Evolutionary conservation across 2,113 vertebrate genomes (phyloP), one percentile per base, ranked within the genome.

Genomic region (Sander lucioperca): DNA sequence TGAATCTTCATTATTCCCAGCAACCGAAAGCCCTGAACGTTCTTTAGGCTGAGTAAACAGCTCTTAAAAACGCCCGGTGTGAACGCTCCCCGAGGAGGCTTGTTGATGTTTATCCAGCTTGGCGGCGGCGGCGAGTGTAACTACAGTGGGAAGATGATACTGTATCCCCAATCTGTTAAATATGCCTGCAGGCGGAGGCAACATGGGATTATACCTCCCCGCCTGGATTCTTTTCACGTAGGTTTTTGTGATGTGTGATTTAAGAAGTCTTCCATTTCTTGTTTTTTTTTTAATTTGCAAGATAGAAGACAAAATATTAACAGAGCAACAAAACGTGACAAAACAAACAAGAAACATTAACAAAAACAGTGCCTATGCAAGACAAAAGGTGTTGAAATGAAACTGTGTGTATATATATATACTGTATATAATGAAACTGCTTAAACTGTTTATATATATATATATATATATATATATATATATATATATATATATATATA

Each of bases 41-140:
- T 80, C 61, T 25, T 58, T 58, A 51, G 66, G 30, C 14, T 68
- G 66, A 72, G 59, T 63, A 63, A 77, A 76, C 7, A 12, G 13
- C 68, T 71, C 47, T 4, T 13, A 36, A 57, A 7, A 5, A 3
- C 3, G 19, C 13, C 48, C 5, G 23, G 0, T 6, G 45, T 15
- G 12, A 70, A n/a, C 9, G 3, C 23, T 15, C 50, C 50, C 66
- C 0, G 23, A 7, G 12, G 59, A 70, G 6, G 47, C 45, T 23
- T 13, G 73, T 51, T 53, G 64, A 74, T 68, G 79, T 27, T 72
- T n/a, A 50, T 54, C 67, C 51, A 50, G 2, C 36, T 30, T 21
- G 5, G n/a, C 66, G 5, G 47, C 10, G 0, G n/a, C 63, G 1
- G 57, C 9, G 11, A 50, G 66, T 33, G 74, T 48, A 51, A 61